phyloP scores from a whole-genome alignment of 2,888 invertebrate genomes.

The Eupithecia dodoneata region DNA sequence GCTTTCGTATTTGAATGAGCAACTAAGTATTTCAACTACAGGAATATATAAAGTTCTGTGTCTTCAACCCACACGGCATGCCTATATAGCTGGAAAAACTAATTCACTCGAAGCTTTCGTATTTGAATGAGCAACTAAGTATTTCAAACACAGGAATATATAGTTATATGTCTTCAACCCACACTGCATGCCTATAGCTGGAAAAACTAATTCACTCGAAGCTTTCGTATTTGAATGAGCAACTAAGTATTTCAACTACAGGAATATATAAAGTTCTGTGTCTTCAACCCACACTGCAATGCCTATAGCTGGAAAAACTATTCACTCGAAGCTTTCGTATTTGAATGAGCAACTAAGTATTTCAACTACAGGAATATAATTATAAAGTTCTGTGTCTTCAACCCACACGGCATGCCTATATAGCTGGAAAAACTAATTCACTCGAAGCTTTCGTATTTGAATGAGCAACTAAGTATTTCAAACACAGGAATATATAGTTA shows the following conservation, averaged over 20 bases:
- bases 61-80: background rate
- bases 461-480: slow-evolving; percentile 43
- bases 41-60: too few species aligned
- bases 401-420: background rate
- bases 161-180: background rate
- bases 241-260: too few species aligned
- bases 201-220: slow-evolving; percentile 11
- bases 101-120: slow-evolving; percentile 2
- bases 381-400: too few species aligned
- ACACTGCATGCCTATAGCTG: background rate
- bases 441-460: slow-evolving; percentile 36
- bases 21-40: slow-evolving; percentile 40
- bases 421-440: slow-evolving; percentile 13
- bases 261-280: too few species aligned
- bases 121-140: too few species aligned
- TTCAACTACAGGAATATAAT: too few species aligned
- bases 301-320: slow-evolving; percentile 4
- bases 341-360: slow-evolving; percentile 50
- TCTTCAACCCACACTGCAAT: slow-evolving; percentile 3
- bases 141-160: too few species aligned
- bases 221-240: too few species aligned
- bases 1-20: slow-evolving; percentile 40
- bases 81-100: slow-evolving; percentile 1
- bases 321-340: slow-evolving; percentile 31
- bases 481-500: too few species aligned